Evolutionary conservation across 2,797 vertebrate species (phyloP), one percentile per base, ranked within the genome.

Genomic region (Denticeps clupeoides): DNA sequence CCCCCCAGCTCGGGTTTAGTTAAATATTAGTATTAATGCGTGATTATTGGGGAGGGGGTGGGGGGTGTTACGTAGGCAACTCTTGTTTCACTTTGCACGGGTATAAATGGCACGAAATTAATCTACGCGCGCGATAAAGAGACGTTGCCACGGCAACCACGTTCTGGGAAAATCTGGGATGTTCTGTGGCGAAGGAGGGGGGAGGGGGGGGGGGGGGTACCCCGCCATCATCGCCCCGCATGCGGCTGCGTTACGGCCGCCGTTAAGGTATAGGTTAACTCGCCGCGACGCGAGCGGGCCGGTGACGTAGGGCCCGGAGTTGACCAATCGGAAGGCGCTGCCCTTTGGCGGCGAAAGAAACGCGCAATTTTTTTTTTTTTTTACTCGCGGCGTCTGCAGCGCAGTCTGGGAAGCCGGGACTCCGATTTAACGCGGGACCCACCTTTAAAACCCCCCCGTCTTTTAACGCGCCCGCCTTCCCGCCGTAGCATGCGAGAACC

Each of bases 271-370:
- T 91, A 82, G 85, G 81, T 87, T 86, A 84, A 87, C 83, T 83
- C 81, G 72, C 75, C 81, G 74, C 78, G 78, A 83, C 74, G 80
- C 77, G 80, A 82, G 77, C 77, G 79, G 80, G 77, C 69, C 80
- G 81, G 89, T 93, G 92, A 96, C 91, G 92, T 90, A 87, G 76
- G 83, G 79, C 70, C 74, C 81, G 89, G 90, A 88, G 83, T 77
- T 91, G 90, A 89, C 92, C 92, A 96, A 96, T 96, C 79, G 87
- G 86, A 79, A 91, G 84, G 84, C 89, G 84, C 89, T 94, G 90
- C 88, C 92, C 88, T 95, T 91, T 88, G 87, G 87, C 95, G 91
- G 87, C 87, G 86, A 93, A 91, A 89, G 90, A 88, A n/a, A n/a
- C n/a, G n/a, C n/a, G n/a, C n/a, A n/a, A n/a, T n/a, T n/a, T n/a